A percentile compares a stretch with the other conserved stretches of the same genome.
phyloP scores from a whole-genome alignment of 2,797 vertebrate species.

The Tamandua tetradactyla region DNA sequence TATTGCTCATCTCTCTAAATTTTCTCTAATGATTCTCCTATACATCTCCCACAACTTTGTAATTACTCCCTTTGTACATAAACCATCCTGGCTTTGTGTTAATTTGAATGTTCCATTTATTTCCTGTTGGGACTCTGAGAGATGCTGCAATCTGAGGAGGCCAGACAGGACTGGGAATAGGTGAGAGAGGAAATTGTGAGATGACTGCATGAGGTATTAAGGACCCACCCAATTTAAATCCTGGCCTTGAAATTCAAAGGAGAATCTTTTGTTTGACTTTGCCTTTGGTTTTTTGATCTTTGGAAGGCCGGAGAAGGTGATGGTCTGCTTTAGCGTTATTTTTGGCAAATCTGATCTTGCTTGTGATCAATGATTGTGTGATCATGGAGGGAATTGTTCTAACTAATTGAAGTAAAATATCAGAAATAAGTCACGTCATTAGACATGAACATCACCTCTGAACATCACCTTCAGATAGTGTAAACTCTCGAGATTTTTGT shows the following conservation, averaged over 20 bases:
- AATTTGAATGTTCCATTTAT: slow-evolving; percentile 53
- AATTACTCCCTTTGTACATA: slow-evolving; percentile 70
- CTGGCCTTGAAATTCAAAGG: not conserved
- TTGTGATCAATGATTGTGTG: not conserved
- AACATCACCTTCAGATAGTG: not conserved
- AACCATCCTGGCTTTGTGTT: not conserved
- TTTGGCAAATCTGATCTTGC: not conserved
- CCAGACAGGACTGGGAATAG: not conserved
- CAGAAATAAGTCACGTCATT: not conserved
- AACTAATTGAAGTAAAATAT: not conserved
- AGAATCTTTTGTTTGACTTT: not conserved
- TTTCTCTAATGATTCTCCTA: not conserved
- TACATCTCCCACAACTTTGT: not conserved
- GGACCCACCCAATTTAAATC: not conserved
- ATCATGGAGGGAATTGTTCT: not conserved
- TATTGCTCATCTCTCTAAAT: not conserved
- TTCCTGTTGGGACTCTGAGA: not conserved
- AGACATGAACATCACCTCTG: not conserved
- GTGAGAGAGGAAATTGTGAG: not conserved
- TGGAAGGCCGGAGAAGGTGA: not conserved
- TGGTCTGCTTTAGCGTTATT: not conserved
- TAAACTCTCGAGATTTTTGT: not conserved
- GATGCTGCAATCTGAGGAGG: not conserved
- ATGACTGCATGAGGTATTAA: not conserved
- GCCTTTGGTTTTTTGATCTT: not conserved